These are phyloP conservation scores for Aethina tumida DNA, from an alignment of 1,140 invertebrate species.

Conservation along the genomic window DNA sequence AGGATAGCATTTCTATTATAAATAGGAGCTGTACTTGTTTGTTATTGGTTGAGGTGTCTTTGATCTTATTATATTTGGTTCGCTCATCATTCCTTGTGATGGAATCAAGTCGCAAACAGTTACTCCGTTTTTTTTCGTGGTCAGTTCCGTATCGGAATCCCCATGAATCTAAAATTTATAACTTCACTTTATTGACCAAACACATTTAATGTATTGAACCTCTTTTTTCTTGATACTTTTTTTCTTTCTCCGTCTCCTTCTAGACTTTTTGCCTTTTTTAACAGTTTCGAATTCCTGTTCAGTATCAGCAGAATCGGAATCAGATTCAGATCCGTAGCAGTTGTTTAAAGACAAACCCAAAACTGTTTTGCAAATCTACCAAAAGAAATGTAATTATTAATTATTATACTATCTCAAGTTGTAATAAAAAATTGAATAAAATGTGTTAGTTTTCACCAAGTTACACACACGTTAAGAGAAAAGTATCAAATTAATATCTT, in stretches of 20 bases:
- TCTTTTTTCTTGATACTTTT: slow-evolving; percentile 13
- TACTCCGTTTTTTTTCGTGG: slow-evolving; percentile 1
- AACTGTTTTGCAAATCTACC: slow-evolving; percentile 31
- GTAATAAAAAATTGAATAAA: no score
- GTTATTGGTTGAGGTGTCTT: slow-evolving; percentile 13
- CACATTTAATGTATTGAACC: no score
- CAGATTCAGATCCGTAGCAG: slow-evolving; percentile 20
- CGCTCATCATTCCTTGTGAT: slow-evolving; percentile 6
- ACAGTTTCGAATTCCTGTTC: slow-evolving; percentile 19
- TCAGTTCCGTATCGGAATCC: slow-evolving; percentile 5
- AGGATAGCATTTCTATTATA: slow-evolving; percentile 2
- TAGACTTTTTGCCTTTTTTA: slow-evolving; percentile 11
- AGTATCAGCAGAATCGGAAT: slow-evolving; percentile 19
- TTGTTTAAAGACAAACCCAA: slow-evolving; percentile 25
- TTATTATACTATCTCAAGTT: no score
- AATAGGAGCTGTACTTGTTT: slow-evolving; percentile 2
- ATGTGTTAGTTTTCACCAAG: no score
- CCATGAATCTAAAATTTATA: no score
- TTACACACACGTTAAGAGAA: no score
- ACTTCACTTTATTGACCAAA: no score
- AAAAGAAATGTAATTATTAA: slow-evolving; percentile 4
- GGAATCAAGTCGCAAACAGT: slow-evolving; percentile 16
- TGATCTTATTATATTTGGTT: slow-evolving; percentile 7
- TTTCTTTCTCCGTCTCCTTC: slow-evolving; percentile 20
- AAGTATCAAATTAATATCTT: no score